These are phyloP conservation scores for Dysdera silvatica DNA, from an alignment of 1,140 invertebrate species.

Conservation along the genomic window DNA sequence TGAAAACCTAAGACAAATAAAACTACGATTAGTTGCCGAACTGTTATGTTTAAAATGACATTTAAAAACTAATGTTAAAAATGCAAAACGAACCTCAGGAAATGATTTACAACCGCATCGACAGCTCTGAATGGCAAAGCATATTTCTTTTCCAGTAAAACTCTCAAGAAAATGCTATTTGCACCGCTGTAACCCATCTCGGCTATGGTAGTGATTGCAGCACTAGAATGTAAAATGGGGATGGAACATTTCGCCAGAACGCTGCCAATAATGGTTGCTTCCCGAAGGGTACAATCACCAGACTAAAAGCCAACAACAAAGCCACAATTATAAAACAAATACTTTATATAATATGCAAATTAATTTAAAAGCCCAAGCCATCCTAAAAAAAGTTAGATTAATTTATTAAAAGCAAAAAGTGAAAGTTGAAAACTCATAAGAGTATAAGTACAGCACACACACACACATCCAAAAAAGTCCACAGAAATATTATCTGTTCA, in stretches of 20 bases:
- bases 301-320: constrained; percentile 51
- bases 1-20: constrained; percentile 61
- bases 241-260: constrained; percentile 85
- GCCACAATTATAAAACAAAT: no score
- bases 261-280: constrained; percentile 90
- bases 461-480: no score
- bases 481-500: no score
- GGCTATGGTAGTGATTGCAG: constrained; percentile 88
- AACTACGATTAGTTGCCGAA: not conserved
- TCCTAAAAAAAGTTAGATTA: no score
- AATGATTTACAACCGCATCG: constrained; percentile 93
- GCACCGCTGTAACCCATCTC: constrained; percentile 98
- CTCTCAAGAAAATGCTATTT: constrained; percentile 88
- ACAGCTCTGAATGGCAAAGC: constrained; percentile 90
- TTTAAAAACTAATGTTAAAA: not conserved
- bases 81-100: constrained; percentile 58
- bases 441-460: no score
- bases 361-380: no score
- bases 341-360: no score
- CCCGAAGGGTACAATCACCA: constrained; percentile 85
- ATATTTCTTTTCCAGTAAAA: constrained; percentile 97
- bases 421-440: no score
- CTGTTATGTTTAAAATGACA: not conserved
- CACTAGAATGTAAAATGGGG: constrained; percentile 91
- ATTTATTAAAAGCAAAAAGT: no score